Evolutionary conservation across 2,113 vertebrate species (phyloP).

Genomic region (Periophthalmus modestus): DNA sequence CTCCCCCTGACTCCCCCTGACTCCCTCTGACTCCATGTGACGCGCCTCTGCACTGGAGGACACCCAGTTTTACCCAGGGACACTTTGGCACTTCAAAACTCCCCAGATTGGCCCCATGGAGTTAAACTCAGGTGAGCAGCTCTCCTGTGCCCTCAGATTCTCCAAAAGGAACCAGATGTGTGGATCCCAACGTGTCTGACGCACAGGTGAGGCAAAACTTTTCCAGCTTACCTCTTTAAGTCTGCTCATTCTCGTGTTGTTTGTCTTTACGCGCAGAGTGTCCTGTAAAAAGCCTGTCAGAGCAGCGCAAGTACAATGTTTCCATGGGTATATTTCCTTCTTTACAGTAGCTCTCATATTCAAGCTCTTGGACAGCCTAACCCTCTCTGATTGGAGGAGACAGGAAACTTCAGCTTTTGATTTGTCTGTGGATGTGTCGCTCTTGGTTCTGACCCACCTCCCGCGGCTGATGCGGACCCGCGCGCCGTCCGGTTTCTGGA

Average conservation of each 20-base stretch:
- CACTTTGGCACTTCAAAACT: neutral
- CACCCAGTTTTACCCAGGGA: neutral
- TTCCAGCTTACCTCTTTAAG: conserved; percentile 32
- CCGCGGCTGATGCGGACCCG: conserved; percentile 3
- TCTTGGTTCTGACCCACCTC: conserved; percentile 29
- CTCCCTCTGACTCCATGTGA: neutral
- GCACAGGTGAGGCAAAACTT: conserved; percentile 13
- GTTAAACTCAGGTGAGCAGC: neutral
- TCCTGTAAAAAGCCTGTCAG: neutral
- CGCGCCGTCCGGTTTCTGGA: neutral
- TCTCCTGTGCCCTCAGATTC: neutral
- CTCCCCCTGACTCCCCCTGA: no score
- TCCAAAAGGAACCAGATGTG: neutral
- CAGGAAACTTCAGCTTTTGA: conserved; percentile 9
- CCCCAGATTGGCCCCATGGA: neutral
- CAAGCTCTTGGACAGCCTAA: conserved; percentile 53
- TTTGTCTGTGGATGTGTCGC: conserved; percentile 45
- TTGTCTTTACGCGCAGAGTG: neutral
- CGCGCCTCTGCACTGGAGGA: neutral
- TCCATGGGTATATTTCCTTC: conserved; percentile 11
- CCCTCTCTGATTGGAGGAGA: conserved; percentile 43
- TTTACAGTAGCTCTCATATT: conserved; percentile 54
- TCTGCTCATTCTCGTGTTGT: neutral
- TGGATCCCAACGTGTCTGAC: neutral
- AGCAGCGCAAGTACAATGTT: neutral